A percentile compares a stretch with the other conserved stretches of the same genome.
Evolutionary conservation across 2,888 invertebrate species (phyloP).

Genomic region (Oscheius sp.): DNA sequence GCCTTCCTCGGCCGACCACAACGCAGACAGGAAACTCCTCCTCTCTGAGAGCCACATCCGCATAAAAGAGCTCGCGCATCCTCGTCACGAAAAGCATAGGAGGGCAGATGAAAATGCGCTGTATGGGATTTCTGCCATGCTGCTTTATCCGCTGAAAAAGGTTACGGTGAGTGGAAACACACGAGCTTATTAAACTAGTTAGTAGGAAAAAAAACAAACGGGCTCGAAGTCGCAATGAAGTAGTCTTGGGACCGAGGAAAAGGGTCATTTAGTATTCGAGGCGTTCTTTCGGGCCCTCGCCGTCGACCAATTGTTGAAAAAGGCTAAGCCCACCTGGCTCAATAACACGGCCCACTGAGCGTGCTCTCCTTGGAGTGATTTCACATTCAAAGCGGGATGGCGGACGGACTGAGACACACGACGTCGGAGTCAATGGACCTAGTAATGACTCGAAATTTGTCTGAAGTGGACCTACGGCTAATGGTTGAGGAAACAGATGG

Average conservation of each 20-base stretch:
- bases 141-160: conserved; percentile 27
- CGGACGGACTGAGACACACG: conserved; percentile 29
- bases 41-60: conserved; percentile 9
- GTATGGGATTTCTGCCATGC: conserved; percentile 35
- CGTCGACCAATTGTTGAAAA: conserved; percentile 26
- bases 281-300: conserved; percentile 30
- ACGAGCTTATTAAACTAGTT: not conserved
- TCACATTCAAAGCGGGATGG: conserved; percentile 43
- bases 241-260: conserved; percentile 17
- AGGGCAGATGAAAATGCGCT: conserved; percentile 64
- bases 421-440: conserved; percentile 39
- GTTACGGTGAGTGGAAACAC: conserved; percentile 12
- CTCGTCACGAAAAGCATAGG: conserved; percentile 59
- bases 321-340: conserved; percentile 36
- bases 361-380: conserved; percentile 40
- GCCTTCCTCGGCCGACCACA: conserved; percentile 52
- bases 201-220: conserved; percentile 26
- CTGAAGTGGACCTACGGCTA: conserved; percentile 28
- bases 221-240: conserved; percentile 13
- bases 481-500: conserved; percentile 34
- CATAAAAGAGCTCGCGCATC: conserved; percentile 52
- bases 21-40: conserved; percentile 42
- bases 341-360: conserved; percentile 46
- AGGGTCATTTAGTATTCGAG: conserved; percentile 11
- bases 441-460: not conserved